Base-by-base conservation (phyloP, 2,113 vertebrate species). In the Tachycineta bicolor region DNA sequence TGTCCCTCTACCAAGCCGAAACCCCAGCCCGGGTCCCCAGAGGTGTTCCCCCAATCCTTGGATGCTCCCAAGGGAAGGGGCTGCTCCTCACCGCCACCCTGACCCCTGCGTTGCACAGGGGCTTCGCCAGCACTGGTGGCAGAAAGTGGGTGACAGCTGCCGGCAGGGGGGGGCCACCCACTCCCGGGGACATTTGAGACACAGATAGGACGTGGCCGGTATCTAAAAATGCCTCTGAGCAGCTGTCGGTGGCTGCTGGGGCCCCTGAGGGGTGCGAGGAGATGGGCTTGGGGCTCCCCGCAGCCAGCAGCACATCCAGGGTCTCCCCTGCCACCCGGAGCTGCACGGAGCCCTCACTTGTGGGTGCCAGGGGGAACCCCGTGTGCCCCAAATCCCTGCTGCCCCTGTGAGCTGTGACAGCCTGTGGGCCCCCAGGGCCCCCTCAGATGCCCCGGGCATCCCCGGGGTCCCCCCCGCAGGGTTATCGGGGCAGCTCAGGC, bases 171-270 rank as follows among this genome's bases (percentile, higher is more conserved):
- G 43, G 64, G 44, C 6, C 56, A 9, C 34, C 79, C 89, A 5
- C 79, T 79, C 74, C 49, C 15, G 4, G 79, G 62, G 94, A 90
- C 87, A 95, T 95, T 92, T 92, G 94, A 95, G 93, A 95, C 73
- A 28, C 41, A 83, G 93, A 92, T 69, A 89, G 96, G 94, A 90
- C 58, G 1, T 8, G 63, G 75, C 82, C 5, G 47, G 62, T 92
- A 88, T 95, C 96, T 96, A 96, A 95, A 96, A 96, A 92, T 92
- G 94, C 89, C 59, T 18, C 34, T 0, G 11, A 88, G 89, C 96
- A 96, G 93, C 96, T 96, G 96, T 39, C 12, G 1, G 58, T 4
- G 8, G 60, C 17, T 44, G 43, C 71, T 56, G 96, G 80, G 96
- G 94, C 94, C 95, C 93, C 68, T 3, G 6, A 73, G 25, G 96